Evolutionary conservation across 2,113 vertebrate species (phyloP), one percentile per base, ranked within the genome.

Genomic region (Brachyistius frenatus): DNA sequence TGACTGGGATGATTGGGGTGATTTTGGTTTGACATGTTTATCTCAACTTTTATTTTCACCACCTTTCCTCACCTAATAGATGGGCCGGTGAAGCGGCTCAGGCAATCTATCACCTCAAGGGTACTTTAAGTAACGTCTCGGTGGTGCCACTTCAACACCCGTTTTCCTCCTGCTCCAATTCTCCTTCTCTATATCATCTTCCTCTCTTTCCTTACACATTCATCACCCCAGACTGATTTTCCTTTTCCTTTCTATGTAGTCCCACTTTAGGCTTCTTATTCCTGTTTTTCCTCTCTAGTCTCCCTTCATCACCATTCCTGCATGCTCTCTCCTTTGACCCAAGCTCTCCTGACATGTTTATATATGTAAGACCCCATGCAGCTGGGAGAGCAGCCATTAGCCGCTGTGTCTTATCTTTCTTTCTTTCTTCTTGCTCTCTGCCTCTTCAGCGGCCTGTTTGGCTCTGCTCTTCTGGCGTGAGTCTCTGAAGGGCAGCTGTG

Each of bases 401-500:
- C 62, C 7, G 44, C 70, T 16, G 8, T 35, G 53, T 80, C 82
- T 80, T 0, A 3, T 23, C 7, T 49, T 6, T 77, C 58, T 66
- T 37, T 67, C 65, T 56, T 60, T 66, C 37, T 57, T 64, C 52
- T 82, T 31, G 14, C 31, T 68, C 57, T 70, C 47, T 36, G 47
- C 36, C 64, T 81, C 58, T 78, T 60, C 63, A 50, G 68, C 15
- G 41, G 74, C 58, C 62, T 7, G 36, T 67, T 74, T 5, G 8
- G 54, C 74, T 78, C 75, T 58, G 63, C 64, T 85, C 44, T 7
- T 66, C 73, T 87, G 81, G 86, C 77, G 65, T 89, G 87, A 81
- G 68, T 75, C 80, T 89, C 84, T 83, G 78, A 89, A 78, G 88
- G 88, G 84, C 89, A 85, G 89, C 83, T 90, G 87, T 88, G 89